A percentile compares a stretch with the other conserved stretches of the same genome.
Conservation (phyloP, 1,140 invertebrate genomes). For the Drosophila aff. region DNA sequence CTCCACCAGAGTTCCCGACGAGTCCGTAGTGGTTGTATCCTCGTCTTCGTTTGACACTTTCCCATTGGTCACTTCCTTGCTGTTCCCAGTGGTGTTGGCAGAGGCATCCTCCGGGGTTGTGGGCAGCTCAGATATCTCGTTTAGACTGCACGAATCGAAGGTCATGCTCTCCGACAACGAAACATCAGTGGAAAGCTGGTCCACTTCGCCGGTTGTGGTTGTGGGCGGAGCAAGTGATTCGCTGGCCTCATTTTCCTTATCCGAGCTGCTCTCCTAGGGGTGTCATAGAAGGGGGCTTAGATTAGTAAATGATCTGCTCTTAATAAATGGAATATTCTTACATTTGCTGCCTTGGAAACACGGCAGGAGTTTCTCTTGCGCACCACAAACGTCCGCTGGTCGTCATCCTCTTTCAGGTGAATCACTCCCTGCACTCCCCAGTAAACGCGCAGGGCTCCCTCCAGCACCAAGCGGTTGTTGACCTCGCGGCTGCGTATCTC, state of each 20-base stretch:
- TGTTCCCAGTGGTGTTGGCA: slow-evolving; percentile 87
- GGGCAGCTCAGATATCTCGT: slow-evolving; percentile 75
- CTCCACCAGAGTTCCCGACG: slow-evolving; percentile 62
- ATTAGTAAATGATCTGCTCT: background rate
- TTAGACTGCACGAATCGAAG: slow-evolving; percentile 81
- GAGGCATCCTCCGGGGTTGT: slow-evolving; percentile 85
- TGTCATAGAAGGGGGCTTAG: background rate
- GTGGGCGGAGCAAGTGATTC: slow-evolving; percentile 74
- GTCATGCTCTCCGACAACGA: slow-evolving; percentile 84
- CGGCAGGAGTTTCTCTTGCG: slow-evolving; percentile 90
- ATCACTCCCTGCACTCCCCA: slow-evolving; percentile 94
- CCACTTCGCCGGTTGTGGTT: slow-evolving; percentile 71
- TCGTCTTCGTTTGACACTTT: slow-evolving; percentile 55
- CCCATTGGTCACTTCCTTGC: slow-evolving; percentile 74
- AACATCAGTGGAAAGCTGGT: slow-evolving; percentile 79
- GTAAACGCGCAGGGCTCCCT: slow-evolving; percentile 92
- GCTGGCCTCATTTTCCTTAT: slow-evolving; percentile 81
- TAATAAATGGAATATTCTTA: slow-evolving; percentile 22
- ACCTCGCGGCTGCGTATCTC: slow-evolving; percentile 91
- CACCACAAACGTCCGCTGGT: slow-evolving; percentile 91
- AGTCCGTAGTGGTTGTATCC: slow-evolving; percentile 71
- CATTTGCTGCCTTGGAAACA: slow-evolving; percentile 69
- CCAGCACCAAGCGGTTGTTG: slow-evolving; percentile 91
- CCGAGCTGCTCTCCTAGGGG: slow-evolving; percentile 73
- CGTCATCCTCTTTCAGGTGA: slow-evolving; percentile 94